Conservation (phyloP, 2,113 vertebrate genomes). For the Halichoerus grypus region DNA sequence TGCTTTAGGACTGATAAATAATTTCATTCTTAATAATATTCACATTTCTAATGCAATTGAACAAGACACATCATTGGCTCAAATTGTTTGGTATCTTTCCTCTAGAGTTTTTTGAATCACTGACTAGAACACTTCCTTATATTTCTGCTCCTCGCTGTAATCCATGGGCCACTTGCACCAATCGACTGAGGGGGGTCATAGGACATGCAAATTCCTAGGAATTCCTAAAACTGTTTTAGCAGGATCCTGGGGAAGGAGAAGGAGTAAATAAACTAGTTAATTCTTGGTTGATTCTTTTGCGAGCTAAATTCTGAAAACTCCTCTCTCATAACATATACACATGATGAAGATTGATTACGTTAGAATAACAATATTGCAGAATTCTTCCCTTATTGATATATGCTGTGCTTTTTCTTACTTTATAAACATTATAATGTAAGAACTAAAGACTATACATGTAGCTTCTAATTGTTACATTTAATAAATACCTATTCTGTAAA, state of each 20-base stretch:
- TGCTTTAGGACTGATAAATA: constrained; percentile 19
- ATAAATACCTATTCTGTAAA: not conserved
- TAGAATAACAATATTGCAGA: constrained; percentile 8
- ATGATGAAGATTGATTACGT: not conserved
- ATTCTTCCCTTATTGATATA: not conserved
- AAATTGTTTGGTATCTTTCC: not conserved
- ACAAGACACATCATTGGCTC: not conserved
- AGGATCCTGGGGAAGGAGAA: not conserved
- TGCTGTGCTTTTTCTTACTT: not conserved
- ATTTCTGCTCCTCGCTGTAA: not conserved
- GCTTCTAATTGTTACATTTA: not conserved
- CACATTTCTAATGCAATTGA: not conserved
- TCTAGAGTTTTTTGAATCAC: constrained; percentile 8
- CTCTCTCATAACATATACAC: not conserved
- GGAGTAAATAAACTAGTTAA: not conserved
- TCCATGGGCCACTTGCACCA: not conserved
- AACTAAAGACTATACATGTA: not conserved
- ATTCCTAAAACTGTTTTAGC: not conserved
- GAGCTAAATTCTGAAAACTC: not conserved
- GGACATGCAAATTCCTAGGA: not conserved
- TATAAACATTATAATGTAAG: not conserved
- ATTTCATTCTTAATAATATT: constrained; percentile 27
- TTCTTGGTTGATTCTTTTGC: not conserved
- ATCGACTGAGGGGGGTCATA: not conserved
- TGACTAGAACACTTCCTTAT: constrained; percentile 49